A percentile compares a stretch with the other conserved stretches of the same genome.
These are phyloP conservation scores for Bombus huntii DNA, from an alignment of 1,140 invertebrate genomes.

Conservation along the genomic window DNA sequence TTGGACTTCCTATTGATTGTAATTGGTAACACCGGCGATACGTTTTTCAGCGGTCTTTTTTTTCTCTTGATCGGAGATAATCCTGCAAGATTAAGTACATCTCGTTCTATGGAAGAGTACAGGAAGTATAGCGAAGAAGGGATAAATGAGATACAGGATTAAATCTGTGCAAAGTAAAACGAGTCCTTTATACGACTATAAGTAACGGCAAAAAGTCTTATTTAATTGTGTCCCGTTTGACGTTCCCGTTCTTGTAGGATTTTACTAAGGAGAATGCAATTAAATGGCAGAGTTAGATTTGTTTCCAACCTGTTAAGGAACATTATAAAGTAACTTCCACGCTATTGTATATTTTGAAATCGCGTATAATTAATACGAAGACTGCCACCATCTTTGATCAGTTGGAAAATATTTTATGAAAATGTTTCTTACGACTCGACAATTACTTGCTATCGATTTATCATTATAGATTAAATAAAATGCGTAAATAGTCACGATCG, in stretches of 20 bases:
- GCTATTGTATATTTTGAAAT: neutral
- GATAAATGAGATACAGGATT: neutral
- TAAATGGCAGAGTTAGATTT: too few species aligned
- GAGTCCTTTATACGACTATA: neutral
- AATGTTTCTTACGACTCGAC: too few species aligned
- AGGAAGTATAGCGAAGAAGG: neutral
- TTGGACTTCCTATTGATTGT: conserved; percentile 12
- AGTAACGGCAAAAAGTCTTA: neutral
- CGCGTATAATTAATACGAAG: neutral
- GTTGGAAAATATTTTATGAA: neutral
- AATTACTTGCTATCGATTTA: too few species aligned
- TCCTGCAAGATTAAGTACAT: conserved; percentile 1
- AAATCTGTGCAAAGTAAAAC: neutral
- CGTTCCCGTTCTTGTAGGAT: neutral
- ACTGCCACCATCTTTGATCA: neutral
- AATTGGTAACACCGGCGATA: conserved; percentile 9
- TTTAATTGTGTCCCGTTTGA: neutral
- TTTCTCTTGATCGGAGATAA: neutral
- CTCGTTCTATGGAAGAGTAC: neutral
- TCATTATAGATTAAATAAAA: neutral
- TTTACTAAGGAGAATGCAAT: too few species aligned
- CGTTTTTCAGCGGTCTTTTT: neutral
- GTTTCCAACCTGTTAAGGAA: neutral
- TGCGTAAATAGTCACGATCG: neutral
- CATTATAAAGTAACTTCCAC: neutral